phyloP scores from a whole-genome alignment of 1,140 invertebrate species.

The Drosophila parvula region DNA sequence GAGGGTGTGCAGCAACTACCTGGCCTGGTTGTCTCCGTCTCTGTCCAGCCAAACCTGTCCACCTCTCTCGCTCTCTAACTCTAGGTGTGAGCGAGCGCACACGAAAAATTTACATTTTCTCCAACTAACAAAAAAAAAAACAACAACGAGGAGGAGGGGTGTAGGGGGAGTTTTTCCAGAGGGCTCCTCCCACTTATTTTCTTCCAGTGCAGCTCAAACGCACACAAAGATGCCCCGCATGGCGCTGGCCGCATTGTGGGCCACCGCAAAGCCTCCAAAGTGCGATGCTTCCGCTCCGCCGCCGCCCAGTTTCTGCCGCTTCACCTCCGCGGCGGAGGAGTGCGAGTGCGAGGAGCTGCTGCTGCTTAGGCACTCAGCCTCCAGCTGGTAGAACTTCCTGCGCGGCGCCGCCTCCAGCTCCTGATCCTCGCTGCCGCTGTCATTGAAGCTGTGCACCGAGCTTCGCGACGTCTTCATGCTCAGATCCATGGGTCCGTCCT shows the following conservation, averaged over 20 bases:
- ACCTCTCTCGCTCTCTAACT: conserved; percentile 19
- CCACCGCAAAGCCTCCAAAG: conserved; percentile 65
- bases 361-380: conserved; percentile 63
- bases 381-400: conserved; percentile 71
- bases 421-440: conserved; percentile 72
- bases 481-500: conserved; percentile 91
- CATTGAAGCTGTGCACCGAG: conserved; percentile 76
- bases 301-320: conserved; percentile 71
- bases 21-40: conserved; percentile 48
- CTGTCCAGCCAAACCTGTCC: conserved; percentile 42
- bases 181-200: conserved; percentile 56
- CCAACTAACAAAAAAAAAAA: conserved; percentile 54
- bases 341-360: conserved; percentile 41
- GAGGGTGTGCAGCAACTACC: conserved; percentile 44
- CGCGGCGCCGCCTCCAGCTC: conserved; percentile 60
- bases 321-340: conserved; percentile 48
- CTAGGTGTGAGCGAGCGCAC: conserved; percentile 51
- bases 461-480: conserved; percentile 87
- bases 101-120: conserved; percentile 54
- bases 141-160: conserved; percentile 41
- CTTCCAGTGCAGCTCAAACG: conserved; percentile 44
- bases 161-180: neutral
- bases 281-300: conserved; percentile 35
- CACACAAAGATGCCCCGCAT: conserved; percentile 80
- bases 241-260: conserved; percentile 66